These are phyloP conservation scores for Troilus luridus DNA, from an alignment of 2,888 invertebrate genomes.

Conservation along the genomic window DNA sequence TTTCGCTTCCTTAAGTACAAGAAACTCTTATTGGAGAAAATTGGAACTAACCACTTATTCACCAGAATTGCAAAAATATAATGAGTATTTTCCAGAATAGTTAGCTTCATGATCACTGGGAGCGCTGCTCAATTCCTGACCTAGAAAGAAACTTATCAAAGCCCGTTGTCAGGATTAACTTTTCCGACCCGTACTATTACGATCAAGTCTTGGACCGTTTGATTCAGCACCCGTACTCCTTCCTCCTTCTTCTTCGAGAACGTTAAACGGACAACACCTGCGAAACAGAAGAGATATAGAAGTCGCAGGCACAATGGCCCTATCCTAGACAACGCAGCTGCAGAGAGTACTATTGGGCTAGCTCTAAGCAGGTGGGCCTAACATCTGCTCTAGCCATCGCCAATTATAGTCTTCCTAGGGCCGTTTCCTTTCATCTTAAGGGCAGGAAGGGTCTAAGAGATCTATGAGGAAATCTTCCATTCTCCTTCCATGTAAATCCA, in stretches of 20 bases:
- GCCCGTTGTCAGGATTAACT: no score
- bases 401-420: background rate
- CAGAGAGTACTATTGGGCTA: background rate
- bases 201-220: no score
- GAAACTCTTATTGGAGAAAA: no score
- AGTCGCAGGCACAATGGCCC: background rate
- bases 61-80: no score
- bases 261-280: constrained; percentile 12
- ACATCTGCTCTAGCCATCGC: background rate
- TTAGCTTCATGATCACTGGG: no score
- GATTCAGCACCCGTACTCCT: background rate
- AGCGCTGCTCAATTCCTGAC: no score
- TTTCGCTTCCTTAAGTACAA: no score
- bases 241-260: background rate
- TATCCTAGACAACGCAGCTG: background rate
- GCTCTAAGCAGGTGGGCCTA: background rate
- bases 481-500: background rate
- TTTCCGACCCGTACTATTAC: no score
- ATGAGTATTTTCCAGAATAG: no score
- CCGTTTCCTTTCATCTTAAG: background rate
- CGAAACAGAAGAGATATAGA: constrained; percentile 1
- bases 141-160: no score
- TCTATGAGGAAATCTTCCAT: background rate
- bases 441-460: background rate
- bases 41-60: no score